A percentile compares a stretch with the other conserved stretches of the same genome.
Conservation (phyloP, 2,797 vertebrate species). For the Erpetoichthys calabaricus region DNA sequence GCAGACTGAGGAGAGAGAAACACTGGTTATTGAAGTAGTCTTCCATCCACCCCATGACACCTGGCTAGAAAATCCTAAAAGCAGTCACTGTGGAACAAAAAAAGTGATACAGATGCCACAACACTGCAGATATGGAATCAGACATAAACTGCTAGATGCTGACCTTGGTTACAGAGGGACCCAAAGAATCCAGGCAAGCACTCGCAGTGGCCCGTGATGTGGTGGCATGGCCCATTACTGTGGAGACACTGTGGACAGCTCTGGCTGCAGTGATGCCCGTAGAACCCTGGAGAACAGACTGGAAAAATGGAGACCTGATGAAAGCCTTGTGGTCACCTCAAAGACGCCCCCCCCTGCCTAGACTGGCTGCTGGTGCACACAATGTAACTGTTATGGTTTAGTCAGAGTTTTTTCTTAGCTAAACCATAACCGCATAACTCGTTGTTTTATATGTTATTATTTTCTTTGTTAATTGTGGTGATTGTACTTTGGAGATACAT, state of each 20-base stretch:
- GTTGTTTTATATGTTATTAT: too few species aligned
- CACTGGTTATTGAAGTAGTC: too few species aligned
- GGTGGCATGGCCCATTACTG: constrained; percentile 81
- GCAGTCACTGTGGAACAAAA: constrained; percentile 1
- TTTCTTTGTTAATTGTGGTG: too few species aligned
- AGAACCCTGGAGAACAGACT: constrained; percentile 88
- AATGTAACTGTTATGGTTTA: too few species aligned
- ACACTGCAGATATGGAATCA: background rate
- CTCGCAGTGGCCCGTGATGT: constrained; percentile 78
- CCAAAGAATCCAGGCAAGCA: constrained; percentile 85
- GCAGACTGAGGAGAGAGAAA: constrained; percentile 58
- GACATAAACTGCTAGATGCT: constrained; percentile 23
- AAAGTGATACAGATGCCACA: background rate
- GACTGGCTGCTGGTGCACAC: too few species aligned
- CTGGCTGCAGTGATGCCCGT: constrained; percentile 81
- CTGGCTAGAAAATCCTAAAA: background rate
- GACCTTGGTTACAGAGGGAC: constrained; percentile 91
- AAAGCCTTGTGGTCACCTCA: too few species aligned
- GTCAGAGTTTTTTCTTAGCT: too few species aligned
- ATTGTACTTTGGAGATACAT: too few species aligned
- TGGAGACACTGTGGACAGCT: constrained; percentile 85
- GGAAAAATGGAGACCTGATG: constrained; percentile 8
- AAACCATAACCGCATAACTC: too few species aligned
- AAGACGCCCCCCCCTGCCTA: too few species aligned
- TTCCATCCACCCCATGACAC: too few species aligned